phyloP scores from a whole-genome alignment of 92 coral and sea anemone species.

The Metridium senile region DNA sequence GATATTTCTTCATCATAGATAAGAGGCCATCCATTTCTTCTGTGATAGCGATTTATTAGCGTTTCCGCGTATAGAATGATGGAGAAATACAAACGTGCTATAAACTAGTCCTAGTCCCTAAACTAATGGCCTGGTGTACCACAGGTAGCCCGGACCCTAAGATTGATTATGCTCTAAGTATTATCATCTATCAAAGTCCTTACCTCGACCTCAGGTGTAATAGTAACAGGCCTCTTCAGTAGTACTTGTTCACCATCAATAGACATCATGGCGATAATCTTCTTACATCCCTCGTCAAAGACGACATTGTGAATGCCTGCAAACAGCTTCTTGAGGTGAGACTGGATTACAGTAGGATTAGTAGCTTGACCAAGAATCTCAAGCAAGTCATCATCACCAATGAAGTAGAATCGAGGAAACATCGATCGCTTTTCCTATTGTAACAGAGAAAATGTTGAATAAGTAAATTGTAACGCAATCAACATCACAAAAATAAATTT shows the following conservation, averaged over 20 bases:
- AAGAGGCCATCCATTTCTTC: no score
- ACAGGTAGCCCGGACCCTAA: no score
- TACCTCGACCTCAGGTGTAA: conserved; percentile 98
- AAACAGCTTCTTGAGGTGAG: conserved; percentile 93
- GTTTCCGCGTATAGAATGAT: no score
- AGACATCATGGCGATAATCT: conserved; percentile 92
- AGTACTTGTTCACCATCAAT: conserved; percentile 91
- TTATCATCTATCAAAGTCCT: no score
- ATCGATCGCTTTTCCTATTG: conserved; percentile 90
- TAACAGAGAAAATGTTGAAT: background rate
- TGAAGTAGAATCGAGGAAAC: conserved; percentile 97
- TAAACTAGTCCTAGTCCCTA: no score
- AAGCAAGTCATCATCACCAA: conserved; percentile 91
- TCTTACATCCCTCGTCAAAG: conserved; percentile 94
- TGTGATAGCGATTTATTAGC: no score
- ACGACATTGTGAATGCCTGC: conserved; percentile 96
- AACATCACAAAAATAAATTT: no score
- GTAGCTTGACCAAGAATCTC: conserved; percentile 99
- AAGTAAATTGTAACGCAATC: background rate
- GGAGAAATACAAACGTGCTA: no score
- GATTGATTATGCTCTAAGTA: no score
- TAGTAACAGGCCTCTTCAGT: conserved; percentile 82
- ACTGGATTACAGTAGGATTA: conserved; percentile 93
- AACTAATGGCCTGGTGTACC: no score
- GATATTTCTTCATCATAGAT: no score